Conservation (phyloP, 2,113 vertebrate species). For the Rafetus swinhoei region DNA sequence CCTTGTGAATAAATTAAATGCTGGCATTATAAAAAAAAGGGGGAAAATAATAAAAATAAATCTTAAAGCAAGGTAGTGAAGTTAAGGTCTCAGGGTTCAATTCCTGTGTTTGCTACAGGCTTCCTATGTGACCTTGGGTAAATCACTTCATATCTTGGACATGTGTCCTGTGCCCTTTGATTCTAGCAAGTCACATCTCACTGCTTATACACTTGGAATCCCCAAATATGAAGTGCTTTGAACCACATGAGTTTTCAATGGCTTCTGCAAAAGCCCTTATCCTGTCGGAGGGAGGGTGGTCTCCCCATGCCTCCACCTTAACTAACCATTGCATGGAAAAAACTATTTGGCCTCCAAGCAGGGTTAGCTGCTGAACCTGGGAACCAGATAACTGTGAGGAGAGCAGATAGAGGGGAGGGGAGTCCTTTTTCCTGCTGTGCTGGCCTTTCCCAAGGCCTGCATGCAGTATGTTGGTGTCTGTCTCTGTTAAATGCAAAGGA, state of each 20-base stretch:
- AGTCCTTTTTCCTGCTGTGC: not conserved
- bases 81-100: not conserved
- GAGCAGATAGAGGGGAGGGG: not conserved
- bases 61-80: not conserved
- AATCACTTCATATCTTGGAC: not conserved
- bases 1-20: not conserved
- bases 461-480: constrained; percentile 59
- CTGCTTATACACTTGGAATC: rapidly evolving
- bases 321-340: not conserved
- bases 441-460: constrained; percentile 32
- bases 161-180: not conserved
- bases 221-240: rapidly evolving
- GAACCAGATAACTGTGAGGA: not conserved
- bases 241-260: rapidly evolving
- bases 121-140: not conserved
- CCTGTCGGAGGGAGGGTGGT: rapidly evolving
- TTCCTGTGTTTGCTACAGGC: not conserved
- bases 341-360: not conserved
- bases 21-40: not conserved
- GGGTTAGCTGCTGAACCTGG: not conserved
- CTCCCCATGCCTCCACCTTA: not conserved
- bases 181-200: rapidly evolving
- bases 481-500: constrained; percentile 55
- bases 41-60: not conserved
- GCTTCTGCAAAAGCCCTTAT: rapidly evolving